Evolutionary conservation across 2,888 invertebrate species (phyloP).

Genomic region (Drosophila hamatofila): DNA sequence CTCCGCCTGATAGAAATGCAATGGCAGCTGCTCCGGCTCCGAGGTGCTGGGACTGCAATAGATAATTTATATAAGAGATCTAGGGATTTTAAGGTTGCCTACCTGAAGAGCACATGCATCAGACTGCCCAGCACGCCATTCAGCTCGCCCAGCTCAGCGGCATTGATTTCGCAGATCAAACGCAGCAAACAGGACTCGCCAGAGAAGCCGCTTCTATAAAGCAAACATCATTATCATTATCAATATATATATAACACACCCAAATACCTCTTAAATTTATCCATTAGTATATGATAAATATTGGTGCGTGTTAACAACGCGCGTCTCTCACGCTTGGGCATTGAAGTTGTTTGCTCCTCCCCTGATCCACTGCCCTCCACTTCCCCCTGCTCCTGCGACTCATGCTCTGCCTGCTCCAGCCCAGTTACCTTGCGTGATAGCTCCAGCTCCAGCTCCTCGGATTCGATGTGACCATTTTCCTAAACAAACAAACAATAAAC

Average conservation of each 20-base stretch:
- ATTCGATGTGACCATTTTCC: slow-evolving; percentile 74
- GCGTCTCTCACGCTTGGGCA: slow-evolving; percentile 44
- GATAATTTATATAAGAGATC: neutral
- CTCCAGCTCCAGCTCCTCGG: slow-evolving; percentile 64
- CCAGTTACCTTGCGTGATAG: slow-evolving; percentile 49
- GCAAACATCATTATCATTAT: slow-evolving; percentile 2
- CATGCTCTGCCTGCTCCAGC: neutral
- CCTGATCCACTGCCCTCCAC: slow-evolving; percentile 4
- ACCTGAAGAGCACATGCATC: slow-evolving; percentile 89
- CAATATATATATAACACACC: neutral
- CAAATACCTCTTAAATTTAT: slow-evolving; percentile 68
- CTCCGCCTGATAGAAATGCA: slow-evolving; percentile 82
- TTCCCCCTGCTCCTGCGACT: neutral
- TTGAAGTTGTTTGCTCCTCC: slow-evolving; percentile 12
- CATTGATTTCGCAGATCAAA: slow-evolving; percentile 89
- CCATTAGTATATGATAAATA: slow-evolving; percentile 73
- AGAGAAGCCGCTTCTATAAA: slow-evolving; percentile 85
- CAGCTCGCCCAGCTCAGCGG: slow-evolving; percentile 79
- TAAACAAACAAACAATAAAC: slow-evolving; percentile 20
- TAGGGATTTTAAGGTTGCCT: slow-evolving; percentile 76
- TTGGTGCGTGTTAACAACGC: slow-evolving; percentile 67
- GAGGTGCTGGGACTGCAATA: slow-evolving; percentile 80
- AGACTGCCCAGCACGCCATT: slow-evolving; percentile 89
- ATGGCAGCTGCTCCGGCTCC: slow-evolving; percentile 73
- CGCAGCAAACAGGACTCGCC: slow-evolving; percentile 88